Evolutionary conservation across 2,113 vertebrate genomes (phyloP), one percentile per base, ranked within the genome.

Genomic region (Dasyornis broadbenti): DNA sequence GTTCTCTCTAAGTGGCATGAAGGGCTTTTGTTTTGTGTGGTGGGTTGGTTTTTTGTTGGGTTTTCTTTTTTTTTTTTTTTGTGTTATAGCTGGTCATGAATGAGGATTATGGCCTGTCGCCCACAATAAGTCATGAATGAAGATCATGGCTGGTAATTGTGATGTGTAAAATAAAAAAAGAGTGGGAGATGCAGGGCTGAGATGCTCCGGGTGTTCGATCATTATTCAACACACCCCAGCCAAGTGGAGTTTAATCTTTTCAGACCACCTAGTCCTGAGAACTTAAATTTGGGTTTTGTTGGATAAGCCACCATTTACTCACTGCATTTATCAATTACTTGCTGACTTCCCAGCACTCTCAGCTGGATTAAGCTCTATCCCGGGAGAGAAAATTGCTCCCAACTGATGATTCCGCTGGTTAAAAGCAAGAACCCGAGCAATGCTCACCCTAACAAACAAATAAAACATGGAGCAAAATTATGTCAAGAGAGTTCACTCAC

Each of bases 71-170:
- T 45, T 27, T 12, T n/a, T 37, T 59, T 79, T 37, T 31, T 37
- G 82, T 14, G 54, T 94, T 75, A 59, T 85, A 95, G 89, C 78
- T 65, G 92, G 92, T 53, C 73, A 92, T 96, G 93, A 95, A 92
- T 96, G 88, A 96, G 61, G 92, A 94, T 97, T 97, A 96, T 95
- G 94, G 92, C 96, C 95, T 78, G 80, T 95, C 87, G 26, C 47
- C 64, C 82, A 92, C 94, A 97, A 88, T 97, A 97, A 97, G 75
- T 63, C 91, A 30, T 96, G 92, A 97, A 97, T 95, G 94, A 94
- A 97, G 96, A 97, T 97, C 95, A 94, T 95, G 93, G 30, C 81
- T 97, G 95, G 42, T 91, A 95, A 97, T 95, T 94, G 69, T 95
- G 89, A 92, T 56, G 80, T 89, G 83, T 13, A 88, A 94, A 94